Percentiles rank a stretch among this genome's conserved stretches.
phyloP scores from a whole-genome alignment of 2,113 vertebrate genomes.

The Tinamus guttatus region DNA sequence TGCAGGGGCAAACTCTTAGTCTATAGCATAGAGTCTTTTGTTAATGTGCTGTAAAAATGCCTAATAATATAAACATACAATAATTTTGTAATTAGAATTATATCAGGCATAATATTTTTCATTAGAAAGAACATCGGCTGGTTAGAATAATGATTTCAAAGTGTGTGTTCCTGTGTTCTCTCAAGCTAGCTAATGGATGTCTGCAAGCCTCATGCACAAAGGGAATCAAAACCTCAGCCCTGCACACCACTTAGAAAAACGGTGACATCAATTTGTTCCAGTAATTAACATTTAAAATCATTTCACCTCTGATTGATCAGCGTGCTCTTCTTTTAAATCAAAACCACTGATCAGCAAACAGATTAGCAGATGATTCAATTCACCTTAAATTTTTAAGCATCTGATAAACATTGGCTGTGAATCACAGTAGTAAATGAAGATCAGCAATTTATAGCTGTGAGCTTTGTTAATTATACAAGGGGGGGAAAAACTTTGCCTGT shows the following conservation, averaged over 20 bases:
- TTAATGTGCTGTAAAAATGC: neutral
- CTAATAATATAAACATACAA: neutral
- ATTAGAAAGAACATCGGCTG: conserved; percentile 1
- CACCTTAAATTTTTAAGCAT: neutral
- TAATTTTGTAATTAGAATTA: conserved; percentile 55
- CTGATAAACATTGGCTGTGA: neutral
- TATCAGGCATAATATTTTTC: conserved; percentile 27
- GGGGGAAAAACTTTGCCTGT: rapidly evolving
- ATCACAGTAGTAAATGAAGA: neutral
- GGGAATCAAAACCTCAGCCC: neutral
- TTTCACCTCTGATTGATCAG: conserved; percentile 4
- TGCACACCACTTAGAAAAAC: neutral
- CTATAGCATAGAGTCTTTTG: neutral
- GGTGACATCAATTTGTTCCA: neutral
- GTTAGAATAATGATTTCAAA: neutral
- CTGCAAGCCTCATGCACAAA: neutral
- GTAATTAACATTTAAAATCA: conserved; percentile 16
- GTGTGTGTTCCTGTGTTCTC: neutral
- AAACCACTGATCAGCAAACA: neutral
- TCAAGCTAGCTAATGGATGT: neutral
- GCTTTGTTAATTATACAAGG: neutral
- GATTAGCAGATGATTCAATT: neutral
- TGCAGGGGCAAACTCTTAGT: neutral
- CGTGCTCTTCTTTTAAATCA: neutral
- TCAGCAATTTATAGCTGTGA: neutral